phyloP scores from a whole-genome alignment of 2,888 invertebrate genomes.

The Nomada ruficornis region DNA sequence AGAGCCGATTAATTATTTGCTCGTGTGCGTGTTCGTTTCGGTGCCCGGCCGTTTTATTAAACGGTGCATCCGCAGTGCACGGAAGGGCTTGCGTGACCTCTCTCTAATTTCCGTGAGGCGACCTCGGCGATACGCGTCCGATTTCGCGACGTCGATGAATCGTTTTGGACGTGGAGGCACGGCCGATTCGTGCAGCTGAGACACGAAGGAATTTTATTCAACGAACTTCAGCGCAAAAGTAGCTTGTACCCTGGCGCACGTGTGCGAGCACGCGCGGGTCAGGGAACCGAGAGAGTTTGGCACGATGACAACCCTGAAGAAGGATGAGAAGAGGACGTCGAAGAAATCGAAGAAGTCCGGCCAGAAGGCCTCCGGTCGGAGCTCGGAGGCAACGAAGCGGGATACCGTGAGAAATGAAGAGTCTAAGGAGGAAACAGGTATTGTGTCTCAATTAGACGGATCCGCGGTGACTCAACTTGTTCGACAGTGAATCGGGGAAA shows the following conservation, averaged over 20 bases:
- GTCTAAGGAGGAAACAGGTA: conserved; percentile 69
- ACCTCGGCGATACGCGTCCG: background rate
- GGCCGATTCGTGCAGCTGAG: conserved; percentile 14
- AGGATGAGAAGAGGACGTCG: conserved; percentile 69
- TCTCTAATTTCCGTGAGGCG: conserved; percentile 14
- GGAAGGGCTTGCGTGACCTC: conserved; percentile 30
- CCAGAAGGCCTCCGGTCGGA: conserved; percentile 49
- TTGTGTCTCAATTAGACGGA: conserved; percentile 11
- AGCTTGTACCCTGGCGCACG: background rate
- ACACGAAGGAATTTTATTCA: background rate
- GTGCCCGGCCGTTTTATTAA: conserved; percentile 27
- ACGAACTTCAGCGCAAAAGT: background rate
- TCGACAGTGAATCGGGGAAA: too few relatives aligned
- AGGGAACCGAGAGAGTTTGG: conserved; percentile 10
- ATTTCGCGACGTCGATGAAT: conserved; percentile 21
- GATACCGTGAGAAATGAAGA: conserved; percentile 20
- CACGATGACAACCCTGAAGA: conserved; percentile 73
- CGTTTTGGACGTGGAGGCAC: background rate
- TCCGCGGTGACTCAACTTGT: too few relatives aligned
- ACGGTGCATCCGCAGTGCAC: conserved; percentile 32
- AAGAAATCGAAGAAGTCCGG: conserved; percentile 67
- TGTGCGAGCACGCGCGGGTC: background rate
- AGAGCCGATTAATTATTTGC: conserved; percentile 39
- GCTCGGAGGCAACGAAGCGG: conserved; percentile 42
- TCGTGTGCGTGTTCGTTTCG: background rate